Base-by-base conservation (phyloP, 2,113 vertebrate species). In the Poecilia latipinna region DNA sequence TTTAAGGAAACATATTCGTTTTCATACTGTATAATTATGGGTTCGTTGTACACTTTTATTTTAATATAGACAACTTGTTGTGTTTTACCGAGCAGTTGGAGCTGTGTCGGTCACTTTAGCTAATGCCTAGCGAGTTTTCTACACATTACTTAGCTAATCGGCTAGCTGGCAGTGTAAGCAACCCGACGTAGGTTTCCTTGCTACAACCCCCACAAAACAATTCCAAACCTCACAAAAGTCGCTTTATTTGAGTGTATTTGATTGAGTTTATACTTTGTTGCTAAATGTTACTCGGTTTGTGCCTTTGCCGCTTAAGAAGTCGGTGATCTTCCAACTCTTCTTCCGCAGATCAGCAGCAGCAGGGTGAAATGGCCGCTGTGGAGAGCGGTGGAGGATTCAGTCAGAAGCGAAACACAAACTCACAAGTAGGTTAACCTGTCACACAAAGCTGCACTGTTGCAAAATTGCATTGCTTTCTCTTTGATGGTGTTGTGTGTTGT, bases 301-400 rank as follows among this genome's bases (percentile, higher is more conserved):
- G 22, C 1, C 26, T 32, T 1, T 29, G 68, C 13, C 51, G 42
- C 13, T 66, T 32, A 11, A 12, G 29, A 39, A 65, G 44, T 69
- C 44, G 32, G 82, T 82, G 78, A 83, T 78, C 63, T 87, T 73
- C 73, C 74, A 80, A 82, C 83, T 88, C 80, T 84, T 89, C 80
- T 87, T 88, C 89, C 88, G 85, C 92, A 95, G 94, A 94, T 88
- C 94, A 93, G 79, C 95, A 94, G 87, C 95, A 94, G 87, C 93
- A 92, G 82, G 91, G 91, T 90, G 93, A 95, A 76, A 95, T 95
- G 94, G 94, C 91, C 91, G 92, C 90, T 72, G 78, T 89, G 86
- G 93, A 95, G 70, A 91, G 86, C 82, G 86, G 92, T 6, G 93
- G 91, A 88, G 90, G 91, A 82, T 93, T 92, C 91, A 88, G 72